Conservation (phyloP, 1,140 invertebrate species). For the Linepithema humile region DNA sequence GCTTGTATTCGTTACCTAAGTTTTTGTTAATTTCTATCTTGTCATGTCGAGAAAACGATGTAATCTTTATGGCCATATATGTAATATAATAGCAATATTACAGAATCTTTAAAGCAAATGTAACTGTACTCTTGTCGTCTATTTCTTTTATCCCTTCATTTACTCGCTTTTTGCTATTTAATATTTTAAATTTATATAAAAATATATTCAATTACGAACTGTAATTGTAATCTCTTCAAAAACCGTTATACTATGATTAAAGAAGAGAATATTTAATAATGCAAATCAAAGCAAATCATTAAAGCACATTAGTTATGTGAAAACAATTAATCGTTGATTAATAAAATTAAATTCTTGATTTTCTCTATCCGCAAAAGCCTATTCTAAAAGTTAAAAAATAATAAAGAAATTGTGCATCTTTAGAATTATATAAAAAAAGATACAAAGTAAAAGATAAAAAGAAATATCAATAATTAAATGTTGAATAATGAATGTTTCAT, state of each 20-base stretch:
- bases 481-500: too few relatives aligned
- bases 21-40: slow-evolving; percentile 32
- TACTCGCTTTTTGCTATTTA: background rate
- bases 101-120: slow-evolving; percentile 5
- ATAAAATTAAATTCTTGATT: too few relatives aligned
- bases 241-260: background rate
- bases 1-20: background rate
- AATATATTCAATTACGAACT: background rate
- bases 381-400: background rate
- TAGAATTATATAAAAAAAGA: background rate
- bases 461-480: background rate
- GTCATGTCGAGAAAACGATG: background rate
- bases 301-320: too few relatives aligned
- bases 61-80: slow-evolving; percentile 26
- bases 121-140: background rate
- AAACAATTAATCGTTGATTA: too few relatives aligned
- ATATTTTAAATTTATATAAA: background rate
- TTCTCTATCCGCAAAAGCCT: background rate
- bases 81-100: slow-evolving; percentile 32
- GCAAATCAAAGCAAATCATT: too few relatives aligned
- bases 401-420: background rate
- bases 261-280: background rate
- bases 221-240: background rate
- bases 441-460: background rate
- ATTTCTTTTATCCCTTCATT: background rate